These are phyloP conservation scores for Leucophenga varia DNA, from an alignment of 1,140 invertebrate genomes.

Conservation along the genomic window DNA sequence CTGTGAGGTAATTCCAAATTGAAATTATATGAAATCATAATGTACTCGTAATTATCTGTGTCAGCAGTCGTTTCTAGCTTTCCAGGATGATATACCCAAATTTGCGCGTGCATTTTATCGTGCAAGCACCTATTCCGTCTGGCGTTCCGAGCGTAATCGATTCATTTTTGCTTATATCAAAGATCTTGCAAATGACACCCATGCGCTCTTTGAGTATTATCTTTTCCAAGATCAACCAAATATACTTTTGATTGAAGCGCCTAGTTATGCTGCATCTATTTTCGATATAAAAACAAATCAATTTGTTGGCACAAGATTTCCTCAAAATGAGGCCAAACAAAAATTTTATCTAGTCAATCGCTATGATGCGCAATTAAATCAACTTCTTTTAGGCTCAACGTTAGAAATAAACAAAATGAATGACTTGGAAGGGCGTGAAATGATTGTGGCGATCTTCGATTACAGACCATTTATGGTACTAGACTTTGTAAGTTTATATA, in stretches of 20 bases:
- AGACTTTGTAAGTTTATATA: slow-evolving; percentile 24
- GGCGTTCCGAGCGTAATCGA: slow-evolving; percentile 34
- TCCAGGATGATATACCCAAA: slow-evolving; percentile 37
- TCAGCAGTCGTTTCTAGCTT: slow-evolving; percentile 35
- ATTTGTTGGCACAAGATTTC: slow-evolving; percentile 35
- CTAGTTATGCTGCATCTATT: slow-evolving; percentile 22
- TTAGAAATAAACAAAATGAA: slow-evolving; percentile 25
- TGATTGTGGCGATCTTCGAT: slow-evolving; percentile 36
- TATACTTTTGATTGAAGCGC: slow-evolving; percentile 28
- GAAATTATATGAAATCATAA: too few relatives aligned
- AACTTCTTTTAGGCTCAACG: slow-evolving; percentile 12
- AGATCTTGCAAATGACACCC: slow-evolving; percentile 9
- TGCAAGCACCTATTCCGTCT: slow-evolving; percentile 39
- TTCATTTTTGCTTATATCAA: slow-evolving; percentile 41
- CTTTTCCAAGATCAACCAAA: slow-evolving; percentile 41
- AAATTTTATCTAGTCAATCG: slow-evolving; percentile 21
- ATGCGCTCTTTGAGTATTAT: slow-evolving; percentile 14
- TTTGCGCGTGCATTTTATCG: slow-evolving; percentile 34
- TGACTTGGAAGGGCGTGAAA: slow-evolving; percentile 39
- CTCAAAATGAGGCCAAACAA: background rate
- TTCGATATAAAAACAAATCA: slow-evolving; percentile 42
- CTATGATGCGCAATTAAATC: slow-evolving; percentile 19
- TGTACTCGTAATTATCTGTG: too few relatives aligned
- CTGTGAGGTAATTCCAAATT: slow-evolving; percentile 41
- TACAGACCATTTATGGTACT: slow-evolving; percentile 44